A percentile compares a stretch with the other conserved stretches of the same genome.
Evolutionary conservation across 2,888 invertebrate species (phyloP).

Genomic region (Saturnia pavonia): DNA sequence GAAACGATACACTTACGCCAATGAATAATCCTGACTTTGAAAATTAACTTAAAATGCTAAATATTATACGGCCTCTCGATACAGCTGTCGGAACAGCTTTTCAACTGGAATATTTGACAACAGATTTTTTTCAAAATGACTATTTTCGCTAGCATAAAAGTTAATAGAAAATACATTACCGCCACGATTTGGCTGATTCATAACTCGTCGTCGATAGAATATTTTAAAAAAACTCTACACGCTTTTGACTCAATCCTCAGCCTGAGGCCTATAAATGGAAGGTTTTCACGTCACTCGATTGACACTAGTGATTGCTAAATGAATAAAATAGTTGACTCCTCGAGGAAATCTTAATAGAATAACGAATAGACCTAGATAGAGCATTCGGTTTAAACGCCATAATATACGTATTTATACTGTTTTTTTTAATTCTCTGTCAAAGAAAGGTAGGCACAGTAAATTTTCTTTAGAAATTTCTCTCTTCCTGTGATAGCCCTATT

Average conservation of each 20-base stretch:
- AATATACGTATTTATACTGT: slow-evolving; percentile 4
- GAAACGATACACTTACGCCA: too few relatives aligned
- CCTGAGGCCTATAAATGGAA: slow-evolving; percentile 1
- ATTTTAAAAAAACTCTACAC: neutral
- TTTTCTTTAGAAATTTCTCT: too few relatives aligned
- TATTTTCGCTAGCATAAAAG: too few relatives aligned
- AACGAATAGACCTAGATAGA: slow-evolving; percentile 8
- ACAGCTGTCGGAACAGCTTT: too few relatives aligned
- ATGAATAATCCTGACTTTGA: too few relatives aligned
- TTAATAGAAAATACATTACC: neutral
- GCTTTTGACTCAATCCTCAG: neutral
- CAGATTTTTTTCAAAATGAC: too few relatives aligned
- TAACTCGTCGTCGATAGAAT: neutral
- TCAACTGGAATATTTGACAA: too few relatives aligned
- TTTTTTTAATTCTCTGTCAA: too few relatives aligned
- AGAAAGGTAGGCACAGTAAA: too few relatives aligned
- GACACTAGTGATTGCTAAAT: slow-evolving; percentile 11
- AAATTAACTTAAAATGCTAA: too few relatives aligned
- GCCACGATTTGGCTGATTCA: neutral
- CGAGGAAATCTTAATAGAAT: slow-evolving; percentile 11
- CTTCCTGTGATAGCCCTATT: too few relatives aligned
- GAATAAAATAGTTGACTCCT: slow-evolving; percentile 10
- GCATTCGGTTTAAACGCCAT: slow-evolving; percentile 11
- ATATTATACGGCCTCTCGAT: too few relatives aligned
- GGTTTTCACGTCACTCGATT: slow-evolving; percentile 12